Evolutionary conservation across 2,113 vertebrate genomes (phyloP).

Genomic region (Piprites chloris): DNA sequence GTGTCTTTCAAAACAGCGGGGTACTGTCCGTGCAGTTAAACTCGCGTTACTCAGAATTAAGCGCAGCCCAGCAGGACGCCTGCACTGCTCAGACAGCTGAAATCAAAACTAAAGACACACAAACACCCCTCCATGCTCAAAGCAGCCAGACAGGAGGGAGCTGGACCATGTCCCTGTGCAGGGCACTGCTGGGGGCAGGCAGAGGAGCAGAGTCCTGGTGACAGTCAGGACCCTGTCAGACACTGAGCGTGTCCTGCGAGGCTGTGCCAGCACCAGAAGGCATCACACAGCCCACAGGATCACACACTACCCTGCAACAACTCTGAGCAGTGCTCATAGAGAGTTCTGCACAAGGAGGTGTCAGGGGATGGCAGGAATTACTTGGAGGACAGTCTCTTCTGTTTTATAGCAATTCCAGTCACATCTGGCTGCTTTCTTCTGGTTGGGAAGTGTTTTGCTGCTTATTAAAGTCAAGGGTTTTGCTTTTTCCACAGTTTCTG

Average conservation of each 20-base stretch:
- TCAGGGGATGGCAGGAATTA: background rate
- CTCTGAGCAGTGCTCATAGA: background rate
- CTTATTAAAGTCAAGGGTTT: background rate
- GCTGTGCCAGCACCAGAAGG: background rate
- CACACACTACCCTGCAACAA: fast-evolving
- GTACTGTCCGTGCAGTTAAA: background rate
- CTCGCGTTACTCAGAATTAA: background rate
- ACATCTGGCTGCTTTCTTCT: conserved; percentile 9
- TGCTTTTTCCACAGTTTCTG: conserved; percentile 7
- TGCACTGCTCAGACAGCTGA: background rate
- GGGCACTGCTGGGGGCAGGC: background rate
- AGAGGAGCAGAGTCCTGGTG: background rate
- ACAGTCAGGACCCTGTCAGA: background rate
- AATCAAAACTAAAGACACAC: background rate
- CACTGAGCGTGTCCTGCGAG: fast-evolving
- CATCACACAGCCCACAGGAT: background rate
- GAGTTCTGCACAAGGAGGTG: background rate
- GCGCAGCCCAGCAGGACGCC: background rate
- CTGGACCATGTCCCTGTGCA: fast-evolving
- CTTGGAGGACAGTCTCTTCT: background rate
- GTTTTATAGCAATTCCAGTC: background rate
- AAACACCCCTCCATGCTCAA: background rate
- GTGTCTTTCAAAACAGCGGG: conserved; percentile 45
- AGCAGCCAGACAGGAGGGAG: background rate
- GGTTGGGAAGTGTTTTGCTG: background rate